These are phyloP conservation scores for Nineta flava DNA, from an alignment of 2,888 invertebrate species.

Conservation along the genomic window DNA sequence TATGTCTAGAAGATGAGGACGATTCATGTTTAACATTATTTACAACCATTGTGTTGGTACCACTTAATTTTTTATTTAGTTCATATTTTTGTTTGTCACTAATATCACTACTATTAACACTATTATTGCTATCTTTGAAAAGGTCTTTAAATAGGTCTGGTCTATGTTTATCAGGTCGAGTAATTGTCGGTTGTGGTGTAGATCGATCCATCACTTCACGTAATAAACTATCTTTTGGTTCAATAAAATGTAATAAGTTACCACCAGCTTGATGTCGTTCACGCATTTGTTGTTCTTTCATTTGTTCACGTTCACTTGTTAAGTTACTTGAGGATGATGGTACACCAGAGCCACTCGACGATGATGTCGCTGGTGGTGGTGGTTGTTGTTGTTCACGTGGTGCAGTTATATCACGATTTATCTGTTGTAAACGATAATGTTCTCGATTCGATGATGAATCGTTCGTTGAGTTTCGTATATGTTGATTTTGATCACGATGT, in stretches of 20 bases:
- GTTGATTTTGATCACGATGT: not conserved
- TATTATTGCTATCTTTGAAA: constrained; percentile 4
- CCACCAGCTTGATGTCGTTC: not conserved
- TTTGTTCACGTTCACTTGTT: constrained; percentile 11
- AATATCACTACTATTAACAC: constrained; percentile 1
- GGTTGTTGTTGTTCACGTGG: not conserved
- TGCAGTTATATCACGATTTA: constrained; percentile 3
- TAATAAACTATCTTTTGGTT: not conserved
- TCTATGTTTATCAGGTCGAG: constrained; percentile 11
- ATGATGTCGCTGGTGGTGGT: not conserved
- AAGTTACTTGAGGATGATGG: constrained; percentile 3
- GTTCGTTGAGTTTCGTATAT: not conserved
- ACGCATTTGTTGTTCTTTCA: constrained; percentile 3
- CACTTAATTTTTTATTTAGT: not conserved
- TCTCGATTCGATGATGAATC: not conserved
- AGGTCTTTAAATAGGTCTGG: constrained; percentile 2
- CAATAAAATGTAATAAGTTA: not conserved
- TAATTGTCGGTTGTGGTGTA: constrained; percentile 11
- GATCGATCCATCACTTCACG: not conserved
- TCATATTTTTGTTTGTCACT: constrained; percentile 1
- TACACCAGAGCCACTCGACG: not conserved
- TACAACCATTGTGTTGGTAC: no score
- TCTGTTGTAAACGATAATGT: not conserved
- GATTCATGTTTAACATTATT: no score
- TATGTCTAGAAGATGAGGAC: no score